Base-by-base conservation (phyloP, 2,113 vertebrate genomes). In the Brevimyrus niger region DNA sequence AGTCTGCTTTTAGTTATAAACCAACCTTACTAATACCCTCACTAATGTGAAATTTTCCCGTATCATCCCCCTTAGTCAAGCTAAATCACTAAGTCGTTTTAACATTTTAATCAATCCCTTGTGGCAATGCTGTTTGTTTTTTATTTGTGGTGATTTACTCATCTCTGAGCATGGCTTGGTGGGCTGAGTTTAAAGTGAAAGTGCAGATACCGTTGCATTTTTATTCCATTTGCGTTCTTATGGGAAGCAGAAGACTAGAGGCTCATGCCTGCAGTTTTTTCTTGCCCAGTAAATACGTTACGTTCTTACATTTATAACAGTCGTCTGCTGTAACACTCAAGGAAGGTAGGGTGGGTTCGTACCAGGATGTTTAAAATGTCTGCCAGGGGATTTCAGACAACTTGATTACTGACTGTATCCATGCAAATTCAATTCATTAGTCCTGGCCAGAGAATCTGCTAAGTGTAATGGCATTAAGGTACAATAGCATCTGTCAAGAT, bases 401-500 rank as follows among this genome's bases (percentile, higher is more conserved):
- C 82, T 47, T 47, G 82, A 46, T 84, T 84, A 84, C 21, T 44
- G 19, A 84, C 42, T 84, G 44, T 23, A 23, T 84, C 38, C 44
- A 42, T 84, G 82, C 85, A 87, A 53, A n/a, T 53, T 87, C 27
- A 87, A 35, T 53, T 87, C 13, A 53, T 87, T 87, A 35, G 50
- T 87, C 85, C 17, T 53, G 50, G 85, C 44, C 42, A 47, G 50
- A 53, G 21, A 84, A 84, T 23, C 44, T 84, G 38, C 82, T 21
- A 42, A 47, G 23, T 46, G 42, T 38, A 86, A 86, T 87, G 27
- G 31, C 50, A 55, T 35, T 87, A 87, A 55, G 85, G 50, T 42
- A 84, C 38, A 84, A 44, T 47, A 55, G n/a, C 84, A 19, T 84
- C 82, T 87, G 48, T 87, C 82, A 87, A 87, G 27, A 51, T 53